Conservation (phyloP, 2,888 invertebrate genomes). For the Limnephilus rhombicus region DNA sequence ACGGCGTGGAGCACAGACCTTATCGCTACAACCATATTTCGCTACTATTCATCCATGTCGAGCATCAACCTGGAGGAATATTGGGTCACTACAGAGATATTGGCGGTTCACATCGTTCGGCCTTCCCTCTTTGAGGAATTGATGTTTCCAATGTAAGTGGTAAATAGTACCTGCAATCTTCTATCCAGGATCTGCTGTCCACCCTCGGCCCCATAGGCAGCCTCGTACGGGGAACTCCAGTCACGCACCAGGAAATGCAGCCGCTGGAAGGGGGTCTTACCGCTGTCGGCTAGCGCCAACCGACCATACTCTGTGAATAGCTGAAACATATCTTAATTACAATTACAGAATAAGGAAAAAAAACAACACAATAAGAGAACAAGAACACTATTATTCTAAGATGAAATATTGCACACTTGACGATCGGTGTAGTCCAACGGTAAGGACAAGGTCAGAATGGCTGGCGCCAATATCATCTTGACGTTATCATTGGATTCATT, state of each 20-base stretch:
- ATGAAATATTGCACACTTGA: no score
- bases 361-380: neutral
- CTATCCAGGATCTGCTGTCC: slow-evolving; percentile 92
- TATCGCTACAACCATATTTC: no score
- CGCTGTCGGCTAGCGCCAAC: slow-evolving; percentile 93
- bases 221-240: slow-evolving; percentile 99
- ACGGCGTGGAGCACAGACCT: no score
- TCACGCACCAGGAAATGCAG: slow-evolving; percentile 95
- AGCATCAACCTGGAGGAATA: no score
- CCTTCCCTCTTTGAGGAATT: neutral
- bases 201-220: slow-evolving; percentile 92
- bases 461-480: no score
- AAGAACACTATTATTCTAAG: neutral
- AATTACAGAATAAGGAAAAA: neutral
- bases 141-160: neutral
- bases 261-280: slow-evolving; percentile 93
- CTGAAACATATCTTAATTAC: slow-evolving; percentile 72
- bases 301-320: slow-evolving; percentile 99
- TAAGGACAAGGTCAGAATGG: no score
- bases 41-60: no score
- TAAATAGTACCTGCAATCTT: slow-evolving; percentile 83
- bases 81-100: no score
- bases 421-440: no score
- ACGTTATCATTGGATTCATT: no score
- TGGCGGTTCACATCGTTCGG: no score